These are phyloP conservation scores for Lycodopsis pacificus DNA, from an alignment of 2,797 vertebrate species.

Conservation along the genomic window DNA sequence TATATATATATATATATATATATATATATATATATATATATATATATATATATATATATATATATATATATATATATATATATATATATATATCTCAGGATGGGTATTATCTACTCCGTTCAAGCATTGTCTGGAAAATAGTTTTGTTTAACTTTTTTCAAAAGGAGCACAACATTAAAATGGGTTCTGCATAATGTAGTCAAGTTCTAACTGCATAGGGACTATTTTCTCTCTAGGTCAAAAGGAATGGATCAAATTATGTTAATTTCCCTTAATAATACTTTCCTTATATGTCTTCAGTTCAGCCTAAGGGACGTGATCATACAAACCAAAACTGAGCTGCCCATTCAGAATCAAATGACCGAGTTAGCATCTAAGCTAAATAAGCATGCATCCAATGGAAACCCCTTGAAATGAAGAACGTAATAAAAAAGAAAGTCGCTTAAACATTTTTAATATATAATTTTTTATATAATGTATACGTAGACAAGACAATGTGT, in stretches of 20 bases:
- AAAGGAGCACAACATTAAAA: not conserved
- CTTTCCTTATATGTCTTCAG: not conserved
- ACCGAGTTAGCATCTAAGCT: not conserved
- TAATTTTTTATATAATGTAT: slow-evolving; percentile 82
- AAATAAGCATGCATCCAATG: slow-evolving; percentile 18
- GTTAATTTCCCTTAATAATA: not conserved
- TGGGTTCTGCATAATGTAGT: not conserved
- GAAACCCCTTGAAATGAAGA: slow-evolving; percentile 62
- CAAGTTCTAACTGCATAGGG: not conserved
- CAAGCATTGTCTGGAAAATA: not conserved
- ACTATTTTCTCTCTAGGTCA: not conserved
- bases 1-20: not conserved
- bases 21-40: not conserved
- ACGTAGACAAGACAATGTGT: slow-evolving; percentile 77
- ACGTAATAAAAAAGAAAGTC: slow-evolving; percentile 64
- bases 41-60: not conserved
- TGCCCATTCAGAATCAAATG: not conserved
- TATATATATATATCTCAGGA: not conserved
- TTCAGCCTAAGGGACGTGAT: not conserved
- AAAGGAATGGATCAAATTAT: not conserved
- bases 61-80: too few relatives aligned
- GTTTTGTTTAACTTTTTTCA: not conserved
- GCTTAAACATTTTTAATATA: slow-evolving; percentile 82
- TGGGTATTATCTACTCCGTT: not conserved
- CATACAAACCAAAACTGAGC: slow-evolving; percentile 4